phyloP scores from a whole-genome alignment of 2,797 vertebrate genomes.

The Xenentodon cancila region DNA sequence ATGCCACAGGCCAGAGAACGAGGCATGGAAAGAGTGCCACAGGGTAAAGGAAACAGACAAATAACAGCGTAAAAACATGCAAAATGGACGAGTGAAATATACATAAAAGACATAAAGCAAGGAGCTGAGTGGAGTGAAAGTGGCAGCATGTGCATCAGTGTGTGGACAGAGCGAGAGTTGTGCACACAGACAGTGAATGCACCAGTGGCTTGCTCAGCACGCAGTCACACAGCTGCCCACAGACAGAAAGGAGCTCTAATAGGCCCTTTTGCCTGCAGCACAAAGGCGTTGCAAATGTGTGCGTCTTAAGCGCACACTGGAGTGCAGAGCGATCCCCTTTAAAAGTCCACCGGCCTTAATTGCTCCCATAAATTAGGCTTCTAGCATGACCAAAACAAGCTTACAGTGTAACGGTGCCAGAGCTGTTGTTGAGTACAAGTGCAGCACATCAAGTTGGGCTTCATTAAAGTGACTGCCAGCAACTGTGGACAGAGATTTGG shows the following conservation, averaged over 20 bases:
- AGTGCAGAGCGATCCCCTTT: conserved; percentile 64
- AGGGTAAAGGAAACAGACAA: conserved; percentile 40
- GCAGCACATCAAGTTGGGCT: conserved; percentile 32
- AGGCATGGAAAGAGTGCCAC: conserved; percentile 37
- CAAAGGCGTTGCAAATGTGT: conserved; percentile 78
- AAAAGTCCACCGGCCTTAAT: conserved; percentile 71
- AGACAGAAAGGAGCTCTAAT: conserved; percentile 79
- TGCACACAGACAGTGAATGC: conserved; percentile 64
- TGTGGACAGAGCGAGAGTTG: conserved; percentile 55
- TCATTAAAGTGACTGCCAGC: conserved; percentile 23
- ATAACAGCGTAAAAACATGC: conserved; percentile 30
- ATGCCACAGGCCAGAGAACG: conserved; percentile 53
- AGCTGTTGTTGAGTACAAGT: conserved; percentile 42
- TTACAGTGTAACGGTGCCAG: conserved; percentile 37
- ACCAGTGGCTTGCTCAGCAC: conserved; percentile 67
- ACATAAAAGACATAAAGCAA: conserved; percentile 38
- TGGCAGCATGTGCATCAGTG: conserved; percentile 52
- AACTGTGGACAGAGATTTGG: conserved; percentile 19
- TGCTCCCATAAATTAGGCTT: conserved; percentile 73
- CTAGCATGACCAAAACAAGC: conserved; percentile 55
- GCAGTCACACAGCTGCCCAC: conserved; percentile 77
- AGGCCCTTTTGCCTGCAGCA: conserved; percentile 77
- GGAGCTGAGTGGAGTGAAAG: conserved; percentile 30
- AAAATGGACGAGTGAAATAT: conserved; percentile 42
- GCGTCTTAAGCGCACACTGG: conserved; percentile 74